Conservation (phyloP, 1,140 invertebrate species). For the Battus philenor region DNA sequence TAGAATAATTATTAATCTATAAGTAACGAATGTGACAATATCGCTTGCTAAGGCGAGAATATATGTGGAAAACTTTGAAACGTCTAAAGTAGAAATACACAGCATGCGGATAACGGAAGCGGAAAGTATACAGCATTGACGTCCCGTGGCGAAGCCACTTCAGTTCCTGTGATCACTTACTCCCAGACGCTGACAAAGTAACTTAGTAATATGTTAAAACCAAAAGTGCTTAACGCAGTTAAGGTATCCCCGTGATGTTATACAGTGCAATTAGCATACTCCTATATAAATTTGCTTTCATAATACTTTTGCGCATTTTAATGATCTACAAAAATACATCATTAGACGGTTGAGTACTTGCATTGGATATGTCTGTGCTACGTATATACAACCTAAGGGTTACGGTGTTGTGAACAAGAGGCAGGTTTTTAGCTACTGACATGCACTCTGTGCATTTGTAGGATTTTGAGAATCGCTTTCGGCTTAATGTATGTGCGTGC, state of each 20-base stretch:
- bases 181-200: slow-evolving; percentile 16
- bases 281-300: too few species aligned
- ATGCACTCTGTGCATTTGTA: slow-evolving; percentile 31
- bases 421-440: slow-evolving; percentile 25
- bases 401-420: slow-evolving; percentile 17
- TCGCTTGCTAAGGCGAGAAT: too few species aligned
- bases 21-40: too few species aligned
- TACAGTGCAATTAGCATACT: too few species aligned
- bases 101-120: slow-evolving; percentile 43
- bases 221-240: slow-evolving; percentile 1
- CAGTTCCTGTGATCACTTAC: slow-evolving; percentile 4
- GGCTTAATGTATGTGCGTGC: slow-evolving; percentile 47
- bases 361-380: slow-evolving; percentile 4
- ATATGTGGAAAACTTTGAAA: slow-evolving; percentile 39
- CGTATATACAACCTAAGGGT: slow-evolving; percentile 4
- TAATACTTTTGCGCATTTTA: too few species aligned
- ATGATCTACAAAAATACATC: too few species aligned
- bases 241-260: not conserved
- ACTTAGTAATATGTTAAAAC: slow-evolving; percentile 14
- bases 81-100: slow-evolving; percentile 23
- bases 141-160: slow-evolving; percentile 29
- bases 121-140: slow-evolving; percentile 56
- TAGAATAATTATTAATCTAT: too few species aligned
- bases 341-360: not conserved
- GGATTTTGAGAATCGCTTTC: slow-evolving; percentile 55